These are phyloP conservation scores for Megalops atlanticus DNA, from an alignment of 2,113 vertebrate species.

Conservation along the genomic window DNA sequence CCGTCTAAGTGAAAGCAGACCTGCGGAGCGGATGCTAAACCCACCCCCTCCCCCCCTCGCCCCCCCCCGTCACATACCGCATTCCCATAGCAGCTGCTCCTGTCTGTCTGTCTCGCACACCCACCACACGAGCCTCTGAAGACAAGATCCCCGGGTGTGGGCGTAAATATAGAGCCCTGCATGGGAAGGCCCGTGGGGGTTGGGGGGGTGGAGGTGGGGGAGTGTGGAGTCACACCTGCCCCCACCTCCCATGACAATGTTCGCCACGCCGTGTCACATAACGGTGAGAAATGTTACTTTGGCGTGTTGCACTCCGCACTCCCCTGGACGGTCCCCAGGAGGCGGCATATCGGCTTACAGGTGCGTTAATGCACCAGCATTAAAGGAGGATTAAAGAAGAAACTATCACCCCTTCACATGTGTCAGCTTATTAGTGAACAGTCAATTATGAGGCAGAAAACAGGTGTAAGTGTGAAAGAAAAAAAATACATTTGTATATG, in stretches of 20 bases:
- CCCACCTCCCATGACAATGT: background rate
- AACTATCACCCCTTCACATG: too few species aligned
- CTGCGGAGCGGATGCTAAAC: constrained; percentile 69
- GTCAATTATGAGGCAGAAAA: too few species aligned
- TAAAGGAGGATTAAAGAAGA: too few species aligned
- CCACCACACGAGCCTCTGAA: constrained; percentile 22
- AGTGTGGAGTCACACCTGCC: constrained; percentile 5
- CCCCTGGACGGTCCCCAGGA: too few species aligned
- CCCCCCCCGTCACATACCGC: constrained; percentile 60
- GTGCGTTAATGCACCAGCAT: too few species aligned
- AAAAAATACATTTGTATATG: too few species aligned
- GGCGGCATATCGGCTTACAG: background rate
- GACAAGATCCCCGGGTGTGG: background rate
- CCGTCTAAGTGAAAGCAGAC: constrained; percentile 66
- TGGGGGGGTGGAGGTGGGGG: background rate
- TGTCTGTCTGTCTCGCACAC: constrained; percentile 71
- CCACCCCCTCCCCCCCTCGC: constrained; percentile 58
- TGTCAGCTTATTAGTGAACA: too few species aligned
- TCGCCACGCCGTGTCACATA: background rate
- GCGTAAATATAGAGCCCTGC: background rate
- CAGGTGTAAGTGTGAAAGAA: too few species aligned
- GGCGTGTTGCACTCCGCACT: background rate
- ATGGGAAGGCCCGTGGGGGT: background rate
- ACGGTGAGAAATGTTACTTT: background rate
- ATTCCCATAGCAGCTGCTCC: constrained; percentile 76